Evolutionary conservation across 2,888 invertebrate genomes (phyloP).

Genomic region (Hirtodrosophila cameraria): DNA sequence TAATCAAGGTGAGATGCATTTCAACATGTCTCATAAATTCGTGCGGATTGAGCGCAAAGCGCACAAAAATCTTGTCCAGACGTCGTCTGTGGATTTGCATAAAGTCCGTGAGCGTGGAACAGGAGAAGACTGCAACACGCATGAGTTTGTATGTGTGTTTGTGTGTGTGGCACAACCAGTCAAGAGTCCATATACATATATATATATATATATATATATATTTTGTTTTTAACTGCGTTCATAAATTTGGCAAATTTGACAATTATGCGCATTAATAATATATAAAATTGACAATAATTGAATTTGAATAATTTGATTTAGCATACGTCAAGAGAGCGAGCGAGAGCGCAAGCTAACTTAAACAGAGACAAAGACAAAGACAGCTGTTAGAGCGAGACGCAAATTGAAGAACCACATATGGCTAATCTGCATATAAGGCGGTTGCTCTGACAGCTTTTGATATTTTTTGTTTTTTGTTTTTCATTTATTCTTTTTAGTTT

Average conservation of each 20-base stretch:
- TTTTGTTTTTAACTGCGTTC: conserved; percentile 57
- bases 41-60: conserved; percentile 71
- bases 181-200: neutral
- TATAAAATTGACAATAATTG: conserved; percentile 84
- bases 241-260: conserved; percentile 84
- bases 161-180: conserved; percentile 26
- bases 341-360: neutral
- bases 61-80: conserved; percentile 64
- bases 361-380: conserved; percentile 3
- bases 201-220: conserved; percentile 7
- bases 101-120: conserved; percentile 38
- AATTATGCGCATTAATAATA: conserved; percentile 84
- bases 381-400: neutral
- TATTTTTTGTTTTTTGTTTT: conserved; percentile 18
- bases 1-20: conserved; percentile 83
- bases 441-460: conserved; percentile 61
- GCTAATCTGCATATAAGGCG: conserved; percentile 77
- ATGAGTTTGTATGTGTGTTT: conserved; percentile 3
- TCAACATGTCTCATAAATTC: conserved; percentile 83
- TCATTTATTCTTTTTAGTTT: too few relatives aligned
- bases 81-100: conserved; percentile 60
- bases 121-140: conserved; percentile 31
- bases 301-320: conserved; percentile 77
- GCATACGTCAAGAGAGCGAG: conserved; percentile 45
- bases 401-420: conserved; percentile 47